Percentiles rank a stretch among this genome's conserved stretches.
Conservation (phyloP, 2,113 vertebrate species). For the Phocoena sinus region DNA sequence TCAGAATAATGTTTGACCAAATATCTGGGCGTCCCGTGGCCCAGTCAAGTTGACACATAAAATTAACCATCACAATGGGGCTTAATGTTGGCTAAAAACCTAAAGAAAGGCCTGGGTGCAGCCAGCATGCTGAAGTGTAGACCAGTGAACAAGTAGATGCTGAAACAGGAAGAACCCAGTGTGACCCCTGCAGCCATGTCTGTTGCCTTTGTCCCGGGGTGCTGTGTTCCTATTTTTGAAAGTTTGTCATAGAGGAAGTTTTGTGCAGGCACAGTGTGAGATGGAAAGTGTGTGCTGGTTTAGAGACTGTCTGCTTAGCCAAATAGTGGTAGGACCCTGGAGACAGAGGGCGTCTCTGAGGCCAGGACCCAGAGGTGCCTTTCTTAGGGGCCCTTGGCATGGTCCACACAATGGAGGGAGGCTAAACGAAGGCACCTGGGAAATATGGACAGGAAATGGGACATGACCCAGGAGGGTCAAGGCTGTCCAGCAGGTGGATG, state of each 20-base stretch:
- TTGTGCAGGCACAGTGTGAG: neutral
- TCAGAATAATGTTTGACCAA: neutral
- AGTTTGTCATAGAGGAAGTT: neutral
- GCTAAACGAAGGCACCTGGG: neutral
- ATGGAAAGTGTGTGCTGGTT: neutral
- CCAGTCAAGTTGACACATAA: neutral
- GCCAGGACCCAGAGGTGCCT: neutral
- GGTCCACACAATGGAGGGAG: neutral
- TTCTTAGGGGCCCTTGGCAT: neutral
- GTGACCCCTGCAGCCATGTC: neutral
- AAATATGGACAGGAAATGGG: neutral
- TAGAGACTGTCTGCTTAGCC: neutral
- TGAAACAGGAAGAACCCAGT: neutral
- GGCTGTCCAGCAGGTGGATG: neutral
- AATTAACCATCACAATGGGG: neutral
- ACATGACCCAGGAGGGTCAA: neutral
- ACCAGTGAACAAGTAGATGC: neutral
- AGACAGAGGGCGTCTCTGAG: neutral
- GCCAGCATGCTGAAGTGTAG: neutral
- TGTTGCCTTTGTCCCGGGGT: neutral
- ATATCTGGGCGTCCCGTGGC: neutral
- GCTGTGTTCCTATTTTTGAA: neutral
- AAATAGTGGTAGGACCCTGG: neutral
- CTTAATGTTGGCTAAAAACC: neutral
- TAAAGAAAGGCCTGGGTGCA: neutral